Evolutionary conservation across 2,797 vertebrate species (phyloP).

Genomic region (Phaenicophaeus curvirostris): DNA sequence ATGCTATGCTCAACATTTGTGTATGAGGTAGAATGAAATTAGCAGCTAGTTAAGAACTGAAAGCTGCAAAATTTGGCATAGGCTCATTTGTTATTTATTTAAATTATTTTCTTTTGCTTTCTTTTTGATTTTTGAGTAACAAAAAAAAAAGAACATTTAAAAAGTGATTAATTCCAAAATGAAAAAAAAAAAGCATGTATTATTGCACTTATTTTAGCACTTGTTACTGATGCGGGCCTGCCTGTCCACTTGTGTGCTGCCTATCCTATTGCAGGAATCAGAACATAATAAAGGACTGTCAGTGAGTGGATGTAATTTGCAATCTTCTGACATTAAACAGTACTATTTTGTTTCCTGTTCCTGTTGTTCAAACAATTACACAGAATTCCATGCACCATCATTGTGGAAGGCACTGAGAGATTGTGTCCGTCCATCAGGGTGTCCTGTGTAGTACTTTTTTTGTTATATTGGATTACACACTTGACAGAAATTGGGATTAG

Average conservation of each 20-base stretch:
- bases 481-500: not conserved
- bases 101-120: not conserved
- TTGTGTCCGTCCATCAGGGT: not conserved
- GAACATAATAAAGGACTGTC: not conserved
- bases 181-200: not conserved
- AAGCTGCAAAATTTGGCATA: not conserved
- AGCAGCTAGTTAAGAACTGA: not conserved
- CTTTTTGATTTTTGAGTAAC: not conserved
- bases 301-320: not conserved
- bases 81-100: not conserved
- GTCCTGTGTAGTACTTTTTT: not conserved
- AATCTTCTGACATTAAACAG: not conserved
- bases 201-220: not conserved
- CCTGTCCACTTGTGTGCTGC: not conserved
- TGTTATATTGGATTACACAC: not conserved
- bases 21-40: not conserved
- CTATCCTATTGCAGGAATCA: not conserved
- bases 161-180: not conserved
- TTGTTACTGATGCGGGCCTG: not conserved
- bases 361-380: not conserved
- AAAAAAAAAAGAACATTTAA: not conserved
- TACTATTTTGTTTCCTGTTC: not conserved
- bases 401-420: not conserved
- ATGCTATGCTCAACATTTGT: not conserved
- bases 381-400: not conserved